Base-by-base conservation (phyloP, 1,140 invertebrate genomes). In the Drosophila pachea region DNA sequence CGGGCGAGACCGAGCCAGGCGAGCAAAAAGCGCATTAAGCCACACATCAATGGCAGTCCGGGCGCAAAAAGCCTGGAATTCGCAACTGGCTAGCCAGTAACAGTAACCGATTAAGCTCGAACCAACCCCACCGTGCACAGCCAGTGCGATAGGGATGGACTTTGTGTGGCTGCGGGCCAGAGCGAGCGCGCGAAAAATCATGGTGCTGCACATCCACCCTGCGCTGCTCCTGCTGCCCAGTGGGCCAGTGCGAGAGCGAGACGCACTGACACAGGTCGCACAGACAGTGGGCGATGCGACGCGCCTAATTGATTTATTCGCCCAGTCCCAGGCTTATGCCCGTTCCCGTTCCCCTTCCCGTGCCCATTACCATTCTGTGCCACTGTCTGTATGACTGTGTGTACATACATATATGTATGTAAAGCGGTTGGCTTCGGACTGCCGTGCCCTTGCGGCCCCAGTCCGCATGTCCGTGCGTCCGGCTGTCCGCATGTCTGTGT, bases 271-370 rank as follows among this genome's bases (percentile, higher is more conserved):
- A 58, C 43, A 60, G 74, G 60, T 76, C 43, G 70, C 42, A 70
- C 42, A 38, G 50, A 60, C 49, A 55, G 43, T 61, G 76, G 59
- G 53, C 62, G 42, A 61, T 35, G 45, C 45, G 72, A 71, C 68
- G 65, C 54, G 56, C 42, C 73, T 73, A 83, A 76, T 84, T 84
- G 76, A 81, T 81, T 81, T 84, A 76, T 73, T 76, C 69, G 54
- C 62, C 54, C 54, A 70, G 59, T 70, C 53, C 61, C 52, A 48
- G 32, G 32, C 43, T 32, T 32, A 56, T 55, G 32, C 38, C 64
- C 56, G 50, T 60, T 42, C 45, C 54, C 53, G 29, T 49, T 53
- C 32, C 50, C 35, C 22, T 63, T 55, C 32, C 43, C 33, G 29
- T 53, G 12, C 12, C 33, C 22, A 22, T 22, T 22, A 22, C 22